Base-by-base conservation (phyloP, 2,113 vertebrate genomes). In the Lethenteron reissneri region DNA sequence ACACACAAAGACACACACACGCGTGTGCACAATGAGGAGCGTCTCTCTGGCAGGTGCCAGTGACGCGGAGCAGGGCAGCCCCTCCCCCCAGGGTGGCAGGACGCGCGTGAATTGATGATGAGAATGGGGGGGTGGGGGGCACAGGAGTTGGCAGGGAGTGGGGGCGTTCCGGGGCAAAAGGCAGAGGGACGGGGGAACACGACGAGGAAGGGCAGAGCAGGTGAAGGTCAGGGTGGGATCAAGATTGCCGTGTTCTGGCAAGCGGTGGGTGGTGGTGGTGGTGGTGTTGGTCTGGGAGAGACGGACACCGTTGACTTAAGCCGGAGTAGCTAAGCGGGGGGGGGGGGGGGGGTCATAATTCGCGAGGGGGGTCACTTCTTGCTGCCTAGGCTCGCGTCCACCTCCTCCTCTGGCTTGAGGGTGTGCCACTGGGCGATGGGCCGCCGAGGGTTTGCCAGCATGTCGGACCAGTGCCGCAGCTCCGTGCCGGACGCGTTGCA, bases 371-470 rank as follows among this genome's bases (percentile, higher is more conserved):
- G 25, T 84, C 95, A 97, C 85, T 97, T 97, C 82, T 89, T 95
- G 74, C 87, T 88, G 72, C 79, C 88, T 0, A 97, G 84, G 70
- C 87, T 88, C 11, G 85, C 88, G 8, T 96, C 92, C 73, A 97
- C 90, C 81, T 97, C 92, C 72, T 96, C 92, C 80, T 97, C 92
- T 0, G 92, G 92, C 80, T 90, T 91, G 73, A 96, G 86, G 0
- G 92, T 90, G 82, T 97, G 92, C 92, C 92, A 97, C 82, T 97
- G 92, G 73, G 92, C 92, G 1, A 97, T 90, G 78, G 92, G 92
- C 78, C 92, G 83, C 13, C 92, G 86, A 2, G 92, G 92, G 78
- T 97, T 97, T 74, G 92, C 87, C 83, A 92, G 80, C 92, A 96
- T 96, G 82, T 96, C 92, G 0, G 90, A 92, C 92, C 92, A 97